Evolutionary conservation across 2,113 vertebrate species (phyloP), one percentile per base, ranked within the genome.

Genomic region (Meleagris gallopavo): DNA sequence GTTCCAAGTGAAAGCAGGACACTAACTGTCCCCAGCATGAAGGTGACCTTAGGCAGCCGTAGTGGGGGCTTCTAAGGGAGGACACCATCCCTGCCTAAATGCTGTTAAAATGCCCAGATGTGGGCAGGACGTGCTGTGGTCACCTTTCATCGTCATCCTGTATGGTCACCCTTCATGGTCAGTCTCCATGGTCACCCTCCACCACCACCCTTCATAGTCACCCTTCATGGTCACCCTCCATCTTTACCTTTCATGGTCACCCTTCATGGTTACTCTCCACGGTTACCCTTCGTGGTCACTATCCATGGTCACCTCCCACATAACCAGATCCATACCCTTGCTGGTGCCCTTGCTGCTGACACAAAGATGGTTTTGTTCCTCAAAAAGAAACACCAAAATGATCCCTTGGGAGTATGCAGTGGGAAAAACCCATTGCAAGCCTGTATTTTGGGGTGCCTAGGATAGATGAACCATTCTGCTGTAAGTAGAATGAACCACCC

Each of bases 81-180:
- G 30, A 6, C 54, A 57, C 15, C 71, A 22, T 29, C 20, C 18
- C 29, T 32, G 32, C 41, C 41, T 11, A 46, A 67, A 46, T 19
- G 65, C 65, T 43, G 11, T 11, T 0, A n/a, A 6, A 16, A 0
- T 3, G 21, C 30, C 46, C 2, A 32, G 19, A 12, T 1, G 7
- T 2, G 8, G 48, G 32, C 36, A 27, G 50, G 40, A 12, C 17
- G 18, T 32, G 54, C 29, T 38, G 50, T 12, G 81, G 60, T 66
- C 20, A 19, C 0, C 76, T 6, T 57, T 30, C 10, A 10, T 29
- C 14, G 27, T 17, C 52, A 54, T 54, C 27, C 52, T 54, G 25
- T 54, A 15, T 54, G 52, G 52, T 29, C 52, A 30, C 27, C 52
- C 52, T 54, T 54, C 9, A 3, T 54, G 52, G 52, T 14, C 15